phyloP scores from a whole-genome alignment of 1,140 invertebrate genomes.

The Calephelis virginiensis region DNA sequence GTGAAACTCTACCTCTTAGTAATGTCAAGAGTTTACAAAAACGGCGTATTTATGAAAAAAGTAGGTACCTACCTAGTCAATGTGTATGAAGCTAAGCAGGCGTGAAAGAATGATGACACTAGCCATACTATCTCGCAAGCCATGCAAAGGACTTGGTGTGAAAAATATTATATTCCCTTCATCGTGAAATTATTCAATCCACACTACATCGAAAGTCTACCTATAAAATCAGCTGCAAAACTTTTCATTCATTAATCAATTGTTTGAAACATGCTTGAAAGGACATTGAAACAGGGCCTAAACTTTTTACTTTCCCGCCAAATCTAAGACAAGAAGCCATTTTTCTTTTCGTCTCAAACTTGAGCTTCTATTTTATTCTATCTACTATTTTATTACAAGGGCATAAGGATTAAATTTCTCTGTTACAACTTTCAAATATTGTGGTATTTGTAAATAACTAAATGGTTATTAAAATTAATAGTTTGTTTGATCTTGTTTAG shows the following conservation, averaged over 20 bases:
- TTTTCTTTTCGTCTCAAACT: background rate
- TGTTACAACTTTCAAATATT: background rate
- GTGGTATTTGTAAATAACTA: background rate
- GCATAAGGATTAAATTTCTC: background rate
- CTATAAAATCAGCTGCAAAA: background rate
- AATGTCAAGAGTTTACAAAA: too few species aligned
- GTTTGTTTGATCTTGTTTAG: conserved; percentile 1
- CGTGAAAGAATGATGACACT: too few species aligned
- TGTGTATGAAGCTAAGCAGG: too few species aligned
- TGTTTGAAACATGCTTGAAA: conserved; percentile 15
- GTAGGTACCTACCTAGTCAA: too few species aligned
- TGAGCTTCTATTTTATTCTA: background rate
- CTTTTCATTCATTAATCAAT: background rate
- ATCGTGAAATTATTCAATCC: too few species aligned
- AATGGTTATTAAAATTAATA: conserved; percentile 6
- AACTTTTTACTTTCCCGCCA: conserved; percentile 8
- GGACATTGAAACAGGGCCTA: conserved; percentile 12
- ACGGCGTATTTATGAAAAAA: too few species aligned
- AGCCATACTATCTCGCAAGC: too few species aligned
- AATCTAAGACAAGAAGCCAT: conserved; percentile 2
- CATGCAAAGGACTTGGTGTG: too few species aligned
- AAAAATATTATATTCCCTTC: too few species aligned
- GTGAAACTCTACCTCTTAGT: too few species aligned
- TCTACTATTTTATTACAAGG: background rate
- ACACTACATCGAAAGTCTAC: too few species aligned